These are phyloP conservation scores for Grallaria varia DNA, from an alignment of 2,113 vertebrate genomes.

Conservation along the genomic window DNA sequence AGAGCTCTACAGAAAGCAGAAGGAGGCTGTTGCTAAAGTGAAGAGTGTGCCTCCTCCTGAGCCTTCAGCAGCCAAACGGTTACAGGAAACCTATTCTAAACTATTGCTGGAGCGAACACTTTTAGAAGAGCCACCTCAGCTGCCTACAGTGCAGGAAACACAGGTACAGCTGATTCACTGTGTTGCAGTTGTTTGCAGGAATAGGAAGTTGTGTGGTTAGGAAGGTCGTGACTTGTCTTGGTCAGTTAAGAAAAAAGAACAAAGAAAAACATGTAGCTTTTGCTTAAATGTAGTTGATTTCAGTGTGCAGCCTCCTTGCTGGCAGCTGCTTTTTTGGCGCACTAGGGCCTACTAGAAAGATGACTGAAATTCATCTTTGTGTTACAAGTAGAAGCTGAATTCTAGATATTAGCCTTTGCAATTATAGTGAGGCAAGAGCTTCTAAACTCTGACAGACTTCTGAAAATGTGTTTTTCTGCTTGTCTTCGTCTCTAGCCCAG, in stretches of 20 bases:
- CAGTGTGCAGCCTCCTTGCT: background rate
- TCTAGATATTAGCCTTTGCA: background rate
- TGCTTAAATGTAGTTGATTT: background rate
- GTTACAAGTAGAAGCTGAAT: background rate
- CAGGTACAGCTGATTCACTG: slow-evolving; percentile 66
- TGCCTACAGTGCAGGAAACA: slow-evolving; percentile 53
- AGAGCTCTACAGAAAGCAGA: slow-evolving; percentile 93
- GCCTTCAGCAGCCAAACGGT: slow-evolving; percentile 67
- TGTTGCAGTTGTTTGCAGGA: background rate
- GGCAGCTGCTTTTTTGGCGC: background rate
- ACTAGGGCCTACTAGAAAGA: background rate
- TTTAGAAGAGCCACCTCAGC: slow-evolving; percentile 71
- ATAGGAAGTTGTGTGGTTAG: background rate
- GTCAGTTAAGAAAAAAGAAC: background rate
- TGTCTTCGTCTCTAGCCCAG: slow-evolving; percentile 68
- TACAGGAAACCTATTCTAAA: slow-evolving; percentile 87
- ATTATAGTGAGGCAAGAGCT: background rate
- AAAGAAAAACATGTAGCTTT: background rate
- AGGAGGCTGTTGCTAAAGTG: slow-evolving; percentile 73
- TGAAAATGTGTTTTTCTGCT: background rate
- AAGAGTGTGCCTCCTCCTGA: slow-evolving; percentile 61
- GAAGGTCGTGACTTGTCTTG: background rate
- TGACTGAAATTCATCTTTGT: background rate
- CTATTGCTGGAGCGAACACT: slow-evolving; percentile 78
- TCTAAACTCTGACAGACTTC: background rate